These are phyloP conservation scores for Caenorhabditis drosophilae DNA, from an alignment of 2,888 invertebrate species.

Conservation along the genomic window DNA sequence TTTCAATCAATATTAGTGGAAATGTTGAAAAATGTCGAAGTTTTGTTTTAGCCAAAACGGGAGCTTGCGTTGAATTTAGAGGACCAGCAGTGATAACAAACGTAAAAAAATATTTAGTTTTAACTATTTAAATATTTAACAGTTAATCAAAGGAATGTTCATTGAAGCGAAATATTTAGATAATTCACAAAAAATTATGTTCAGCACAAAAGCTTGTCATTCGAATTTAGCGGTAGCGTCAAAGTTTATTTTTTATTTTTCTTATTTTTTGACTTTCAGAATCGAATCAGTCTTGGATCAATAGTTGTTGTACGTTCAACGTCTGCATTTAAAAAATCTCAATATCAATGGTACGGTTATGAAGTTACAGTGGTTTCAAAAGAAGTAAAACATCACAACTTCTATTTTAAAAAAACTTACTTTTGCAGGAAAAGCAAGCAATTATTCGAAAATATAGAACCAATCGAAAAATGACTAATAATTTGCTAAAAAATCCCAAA, in stretches of 20 bases:
- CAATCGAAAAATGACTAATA: too few species aligned
- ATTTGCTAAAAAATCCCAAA: conserved; percentile 6
- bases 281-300: conserved; percentile 15
- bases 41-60: conserved; percentile 9
- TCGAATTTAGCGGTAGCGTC: conserved; percentile 29
- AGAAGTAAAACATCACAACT: too few species aligned
- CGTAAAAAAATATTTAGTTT: conserved; percentile 4
- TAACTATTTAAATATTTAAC: neutral
- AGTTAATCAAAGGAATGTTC: conserved; percentile 16
- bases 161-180: conserved; percentile 27
- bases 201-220: conserved; percentile 24
- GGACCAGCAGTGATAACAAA: conserved; percentile 18
- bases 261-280: too few species aligned
- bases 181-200: conserved; percentile 12
- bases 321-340: conserved; percentile 13
- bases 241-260: neutral
- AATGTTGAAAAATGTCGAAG: conserved; percentile 22
- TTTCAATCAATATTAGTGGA: conserved; percentile 18
- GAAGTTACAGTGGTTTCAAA: conserved; percentile 16
- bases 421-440: too few species aligned
- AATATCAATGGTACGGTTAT: conserved; percentile 30
- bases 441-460: too few species aligned
- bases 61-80: neutral
- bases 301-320: conserved; percentile 13
- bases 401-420: too few species aligned